These are phyloP conservation scores for Bombus picipes DNA, from an alignment of 1,140 invertebrate genomes.

Conservation along the genomic window DNA sequence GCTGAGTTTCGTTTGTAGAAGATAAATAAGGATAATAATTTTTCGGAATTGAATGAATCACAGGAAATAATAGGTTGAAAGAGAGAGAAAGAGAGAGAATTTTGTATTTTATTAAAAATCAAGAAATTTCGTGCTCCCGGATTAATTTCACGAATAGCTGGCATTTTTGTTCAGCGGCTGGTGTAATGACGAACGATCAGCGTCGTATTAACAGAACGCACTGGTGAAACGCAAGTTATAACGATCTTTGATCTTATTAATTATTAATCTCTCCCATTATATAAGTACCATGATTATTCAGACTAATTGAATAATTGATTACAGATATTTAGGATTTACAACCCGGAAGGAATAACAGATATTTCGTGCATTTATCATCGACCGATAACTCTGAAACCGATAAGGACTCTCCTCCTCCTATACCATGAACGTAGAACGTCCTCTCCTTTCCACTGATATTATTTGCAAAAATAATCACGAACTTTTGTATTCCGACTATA, in stretches of 20 bases:
- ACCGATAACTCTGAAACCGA: slow-evolving; percentile 49
- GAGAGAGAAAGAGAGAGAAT: no score
- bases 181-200: neutral
- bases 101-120: no score
- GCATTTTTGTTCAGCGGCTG: neutral
- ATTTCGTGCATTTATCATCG: slow-evolving; percentile 28
- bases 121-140: no score
- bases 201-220: neutral
- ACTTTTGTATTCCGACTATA: neutral
- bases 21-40: neutral
- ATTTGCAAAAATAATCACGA: neutral
- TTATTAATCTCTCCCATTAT: slow-evolving; percentile 57
- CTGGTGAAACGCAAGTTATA: neutral
- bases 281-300: slow-evolving; percentile 37
- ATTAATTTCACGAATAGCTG: neutral
- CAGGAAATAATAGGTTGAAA: neutral
- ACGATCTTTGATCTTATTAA: slow-evolving; percentile 53
- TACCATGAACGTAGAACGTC: slow-evolving; percentile 46
- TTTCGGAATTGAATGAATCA: neutral
- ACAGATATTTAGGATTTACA: slow-evolving; percentile 49
- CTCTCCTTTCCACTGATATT: neutral
- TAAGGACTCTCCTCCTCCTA: slow-evolving; percentile 36
- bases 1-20: neutral
- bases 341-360: slow-evolving; percentile 58
- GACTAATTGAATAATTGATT: slow-evolving; percentile 62